These are phyloP conservation scores for Ovis aries DNA, from an alignment of 2,113 vertebrate genomes.

Conservation along the genomic window DNA sequence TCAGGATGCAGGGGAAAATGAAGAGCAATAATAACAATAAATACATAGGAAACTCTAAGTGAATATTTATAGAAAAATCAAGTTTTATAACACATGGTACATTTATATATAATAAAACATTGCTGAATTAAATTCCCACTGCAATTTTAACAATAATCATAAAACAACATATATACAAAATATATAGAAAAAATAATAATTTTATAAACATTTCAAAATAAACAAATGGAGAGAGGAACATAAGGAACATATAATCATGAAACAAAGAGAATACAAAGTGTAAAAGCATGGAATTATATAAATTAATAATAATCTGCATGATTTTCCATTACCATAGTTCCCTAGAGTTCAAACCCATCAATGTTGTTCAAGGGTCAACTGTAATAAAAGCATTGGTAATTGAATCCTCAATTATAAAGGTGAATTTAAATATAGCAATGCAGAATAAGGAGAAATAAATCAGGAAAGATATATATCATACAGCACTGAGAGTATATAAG, in stretches of 20 bases:
- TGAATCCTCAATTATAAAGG: neutral
- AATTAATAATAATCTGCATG: neutral
- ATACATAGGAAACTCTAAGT: neutral
- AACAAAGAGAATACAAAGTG: neutral
- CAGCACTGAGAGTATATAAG: neutral
- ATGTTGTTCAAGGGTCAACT: neutral
- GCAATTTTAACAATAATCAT: neutral
- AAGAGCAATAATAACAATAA: neutral
- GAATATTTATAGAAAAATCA: neutral
- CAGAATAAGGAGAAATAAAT: neutral
- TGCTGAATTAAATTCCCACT: neutral
- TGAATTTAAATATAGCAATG: neutral
- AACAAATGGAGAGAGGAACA: neutral
- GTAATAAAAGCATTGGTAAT: neutral
- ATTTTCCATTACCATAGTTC: neutral
- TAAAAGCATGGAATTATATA: neutral
- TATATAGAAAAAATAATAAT: neutral
- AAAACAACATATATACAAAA: neutral
- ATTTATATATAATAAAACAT: neutral
- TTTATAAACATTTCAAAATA: neutral
- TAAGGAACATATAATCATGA: neutral
- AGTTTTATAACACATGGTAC: neutral
- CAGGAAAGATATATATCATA: neutral
- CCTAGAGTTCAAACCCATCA: neutral
- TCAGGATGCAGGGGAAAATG: neutral